phyloP scores from a whole-genome alignment of 30 jellyfish, hydroid and myxozoan species.

The Euphysa ruthae region DNA sequence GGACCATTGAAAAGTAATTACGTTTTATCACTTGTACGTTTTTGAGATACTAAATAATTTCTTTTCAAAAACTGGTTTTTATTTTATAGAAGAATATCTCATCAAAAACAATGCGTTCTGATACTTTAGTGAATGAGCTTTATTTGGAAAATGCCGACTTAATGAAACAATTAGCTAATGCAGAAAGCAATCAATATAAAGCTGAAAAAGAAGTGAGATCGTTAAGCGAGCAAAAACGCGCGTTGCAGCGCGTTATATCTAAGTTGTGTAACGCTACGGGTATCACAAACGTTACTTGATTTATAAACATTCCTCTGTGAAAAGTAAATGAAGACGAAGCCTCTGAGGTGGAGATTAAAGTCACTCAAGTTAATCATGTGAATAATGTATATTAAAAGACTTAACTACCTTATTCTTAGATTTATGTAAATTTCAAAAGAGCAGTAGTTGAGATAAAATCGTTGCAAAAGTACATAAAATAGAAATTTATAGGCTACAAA shows the following conservation, averaged over 20 bases:
- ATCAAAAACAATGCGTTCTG: constrained; percentile 75
- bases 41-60: neutral
- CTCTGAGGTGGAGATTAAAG: too few species aligned
- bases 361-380: too few species aligned
- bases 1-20: too few species aligned
- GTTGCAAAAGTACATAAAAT: too few species aligned
- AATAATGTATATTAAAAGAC: too few species aligned
- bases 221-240: constrained; percentile 76
- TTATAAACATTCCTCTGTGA: too few species aligned
- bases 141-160: constrained; percentile 80
- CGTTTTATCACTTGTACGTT: too few species aligned
- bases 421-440: too few species aligned
- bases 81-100: constrained; percentile 50
- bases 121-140: constrained; percentile 69
- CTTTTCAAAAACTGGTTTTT: neutral
- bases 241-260: constrained; percentile 90
- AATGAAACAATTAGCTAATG: constrained; percentile 63
- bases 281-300: constrained; percentile 30
- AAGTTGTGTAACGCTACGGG: constrained; percentile 84
- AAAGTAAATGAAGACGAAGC: too few species aligned
- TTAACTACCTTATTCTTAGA: too few species aligned
- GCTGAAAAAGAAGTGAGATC: constrained; percentile 75
- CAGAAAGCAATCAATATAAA: constrained; percentile 56
- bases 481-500: too few species aligned
- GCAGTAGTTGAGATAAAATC: too few species aligned